Base-by-base conservation (phyloP, 2,797 vertebrate species). In the Acanthurus lineatus region DNA sequence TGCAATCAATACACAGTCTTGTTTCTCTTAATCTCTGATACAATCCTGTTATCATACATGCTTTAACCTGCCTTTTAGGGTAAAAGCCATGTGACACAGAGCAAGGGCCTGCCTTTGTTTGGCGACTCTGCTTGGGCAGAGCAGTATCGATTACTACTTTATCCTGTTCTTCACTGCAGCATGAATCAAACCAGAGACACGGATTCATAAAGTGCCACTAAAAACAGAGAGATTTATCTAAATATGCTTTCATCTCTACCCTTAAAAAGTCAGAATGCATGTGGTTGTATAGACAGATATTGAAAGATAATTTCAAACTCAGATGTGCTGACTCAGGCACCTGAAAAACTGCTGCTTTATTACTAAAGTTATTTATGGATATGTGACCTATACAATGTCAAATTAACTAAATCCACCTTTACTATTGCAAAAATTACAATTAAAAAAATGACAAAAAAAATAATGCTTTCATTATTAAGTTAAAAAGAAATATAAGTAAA, bases 1-100 rank as follows among this genome's bases (percentile, higher is more conserved):
- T 19, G 9, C 75, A 72, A 73, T 85, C 89, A 54, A 81, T 89
- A 72, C 58, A 40, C 66, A 9, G 20, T 82, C 69, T 69, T 77
- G 68, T 89, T 83, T 77, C 68, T 68, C 51, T 77, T 85, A 81
- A 69, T 77, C 62, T 60, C 35, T 25, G 16, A 73, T 71, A 63
- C 81, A 88, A 72, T 72, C 67, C 53, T 3, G 8, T 57, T 38
- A 77, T 71, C 28, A 68, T 4, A 6, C 53, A 49, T 81, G 69
- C 71, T 69, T 42, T 80, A 83, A 69, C 49, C 68, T 49, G 40
- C 22, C 62, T 60, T 75, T 78, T 76, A 62, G 69, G 58, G 35
- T 11, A 6, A 62, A 65, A 69, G n/a, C 51, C n/a, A 35, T 51
- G 60, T 49, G 73, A 81, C 63, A 71, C 76, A 35, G 57, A 66